phyloP scores from a whole-genome alignment of 2,113 vertebrate species.

The Elgaria multicarinata region DNA sequence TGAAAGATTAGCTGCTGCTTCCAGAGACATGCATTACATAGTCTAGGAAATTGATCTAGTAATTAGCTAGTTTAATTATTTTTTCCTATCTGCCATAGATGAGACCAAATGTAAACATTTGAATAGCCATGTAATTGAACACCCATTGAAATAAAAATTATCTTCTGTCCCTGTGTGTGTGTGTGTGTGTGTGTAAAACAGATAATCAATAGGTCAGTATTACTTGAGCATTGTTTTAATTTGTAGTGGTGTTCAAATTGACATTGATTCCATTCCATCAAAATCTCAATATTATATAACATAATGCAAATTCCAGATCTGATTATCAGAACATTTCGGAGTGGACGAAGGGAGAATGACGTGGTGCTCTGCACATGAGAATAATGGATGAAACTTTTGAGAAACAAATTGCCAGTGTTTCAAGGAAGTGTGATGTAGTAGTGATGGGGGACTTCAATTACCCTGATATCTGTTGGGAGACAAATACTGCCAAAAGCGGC shows the following conservation, averaged over 20 bases:
- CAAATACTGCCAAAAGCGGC: too few relatives aligned
- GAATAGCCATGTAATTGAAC: slow-evolving; percentile 4
- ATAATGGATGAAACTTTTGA: too few relatives aligned
- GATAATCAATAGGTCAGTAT: not conserved
- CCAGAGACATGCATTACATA: not conserved
- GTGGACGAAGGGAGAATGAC: not conserved
- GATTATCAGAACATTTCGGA: not conserved
- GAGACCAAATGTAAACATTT: not conserved
- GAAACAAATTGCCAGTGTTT: too few relatives aligned
- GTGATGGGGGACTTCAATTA: too few relatives aligned
- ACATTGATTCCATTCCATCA: not conserved
- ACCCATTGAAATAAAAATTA: slow-evolving; percentile 1
- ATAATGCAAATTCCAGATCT: not conserved
- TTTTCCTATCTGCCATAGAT: slow-evolving; percentile 4
- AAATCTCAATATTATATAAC: not conserved
- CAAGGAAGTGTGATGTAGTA: too few relatives aligned
- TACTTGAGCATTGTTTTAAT: not conserved
- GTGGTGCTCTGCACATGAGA: not conserved
- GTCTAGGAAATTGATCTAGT: not conserved
- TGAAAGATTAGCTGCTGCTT: not conserved
- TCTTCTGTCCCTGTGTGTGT: not conserved
- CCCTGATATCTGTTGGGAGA: too few relatives aligned
- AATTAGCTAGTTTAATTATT: slow-evolving; percentile 13
- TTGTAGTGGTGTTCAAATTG: not conserved
- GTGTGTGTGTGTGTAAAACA: too few relatives aligned